These are phyloP conservation scores for Caerostris extrusa DNA, from an alignment of 1,140 invertebrate species.

Conservation along the genomic window DNA sequence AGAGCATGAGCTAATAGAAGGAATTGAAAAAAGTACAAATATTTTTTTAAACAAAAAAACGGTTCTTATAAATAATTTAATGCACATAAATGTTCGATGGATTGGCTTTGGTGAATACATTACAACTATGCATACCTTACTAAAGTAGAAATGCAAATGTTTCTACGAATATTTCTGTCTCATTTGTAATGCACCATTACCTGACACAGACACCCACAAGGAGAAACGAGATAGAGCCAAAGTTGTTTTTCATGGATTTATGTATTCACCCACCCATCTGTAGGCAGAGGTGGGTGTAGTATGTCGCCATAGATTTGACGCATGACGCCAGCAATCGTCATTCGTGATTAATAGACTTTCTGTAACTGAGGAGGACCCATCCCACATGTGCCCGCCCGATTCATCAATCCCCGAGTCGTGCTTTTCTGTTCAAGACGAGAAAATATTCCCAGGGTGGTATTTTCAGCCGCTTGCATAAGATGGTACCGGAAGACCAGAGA, in stretches of 20 bases:
- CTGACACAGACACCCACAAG: background rate
- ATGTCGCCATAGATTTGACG: background rate
- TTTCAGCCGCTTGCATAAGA: no score
- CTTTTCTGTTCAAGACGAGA: background rate
- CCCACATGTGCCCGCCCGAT: background rate
- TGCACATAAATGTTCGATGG: no score
- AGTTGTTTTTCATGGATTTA: conserved; percentile 45
- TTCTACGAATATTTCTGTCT: background rate
- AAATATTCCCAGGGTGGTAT: no score
- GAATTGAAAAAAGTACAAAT: no score
- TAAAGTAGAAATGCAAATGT: no score
- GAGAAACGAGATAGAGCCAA: background rate
- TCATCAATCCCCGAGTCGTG: background rate
- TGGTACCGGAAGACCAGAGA: no score
- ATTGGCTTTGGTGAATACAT: no score
- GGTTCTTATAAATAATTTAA: no score
- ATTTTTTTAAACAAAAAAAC: no score
- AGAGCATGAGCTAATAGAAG: no score
- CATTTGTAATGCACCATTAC: conserved; percentile 24
- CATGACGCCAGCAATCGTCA: conserved; percentile 12
- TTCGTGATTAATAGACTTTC: conserved; percentile 43
- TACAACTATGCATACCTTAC: no score
- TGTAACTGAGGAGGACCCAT: background rate
- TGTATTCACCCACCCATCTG: conserved; percentile 29
- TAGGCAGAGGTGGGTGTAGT: background rate